Evolutionary conservation across 2,888 invertebrate genomes (phyloP), one percentile per base, ranked within the genome.

Genomic region (Ochlodes sylvanus): DNA sequence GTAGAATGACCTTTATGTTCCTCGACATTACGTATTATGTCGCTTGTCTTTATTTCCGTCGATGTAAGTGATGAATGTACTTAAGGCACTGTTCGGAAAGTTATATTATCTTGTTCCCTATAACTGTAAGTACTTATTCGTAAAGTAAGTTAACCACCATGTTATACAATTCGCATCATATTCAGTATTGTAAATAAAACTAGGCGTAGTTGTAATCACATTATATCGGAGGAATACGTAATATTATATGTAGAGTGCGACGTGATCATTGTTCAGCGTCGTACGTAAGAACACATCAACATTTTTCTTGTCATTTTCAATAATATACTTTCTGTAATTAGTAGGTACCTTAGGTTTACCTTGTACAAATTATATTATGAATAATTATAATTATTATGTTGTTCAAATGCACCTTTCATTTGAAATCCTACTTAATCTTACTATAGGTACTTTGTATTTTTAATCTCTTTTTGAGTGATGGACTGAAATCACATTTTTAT

Each of bases 171-270:
- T 15, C 27, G 73, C 79, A 27, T 27, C 27, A 27, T 27, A 5
- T 27, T 27, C 27, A 27, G 2, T 27, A 80, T 78, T 81, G 77
- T 83, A 81, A 77, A 82, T 80, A 82, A 71, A 73, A 69, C 61
- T 12, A 64, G 64, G 52, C 44, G 44, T 69, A 69, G 69, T 42
- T 32, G 6, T 63, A 54, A 41, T 54, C 27, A 7, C n/a, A 15
- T 17, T 54, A 41, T 10, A 10, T 34, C 38, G 38, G 34, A 54
- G 55, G 44, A 44, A 14, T n/a, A n/a, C n/a, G n/a, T n/a, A n/a
- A n/a, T n/a, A n/a, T n/a, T n/a, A n/a, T n/a, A n/a, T 42, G 15
- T 63, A 14, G n/a, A 55, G 55, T 38, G 50, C 21, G 19, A 47
- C 42, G 10, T 17, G 21, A 32, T 44, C 19, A 9, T n/a, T 50